Evolutionary conservation across 2,113 vertebrate genomes (phyloP), one percentile per base, ranked within the genome.

Genomic region (Sceloporus undulatus): DNA sequence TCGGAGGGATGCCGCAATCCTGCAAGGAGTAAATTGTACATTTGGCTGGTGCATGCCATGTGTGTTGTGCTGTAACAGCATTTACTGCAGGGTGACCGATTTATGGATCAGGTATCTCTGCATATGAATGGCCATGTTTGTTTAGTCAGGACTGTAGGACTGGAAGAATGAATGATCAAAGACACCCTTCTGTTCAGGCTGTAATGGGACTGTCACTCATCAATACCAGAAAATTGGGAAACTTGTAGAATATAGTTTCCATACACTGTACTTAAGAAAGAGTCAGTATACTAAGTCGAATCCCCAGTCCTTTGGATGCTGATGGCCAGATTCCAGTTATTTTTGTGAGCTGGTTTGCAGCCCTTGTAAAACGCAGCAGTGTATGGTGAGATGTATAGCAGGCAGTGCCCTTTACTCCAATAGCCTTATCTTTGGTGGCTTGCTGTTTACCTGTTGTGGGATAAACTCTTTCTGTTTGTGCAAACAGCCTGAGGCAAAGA

Each of bases 371-470:
- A 90, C 80, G 90, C 78, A 88, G 54, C 29, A 38, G 1, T 88
- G 66, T 92, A 87, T 94, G 88, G 10, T 73, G 42, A 70, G 79
- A 70, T 19, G 73, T 87, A 0, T 52, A 87, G 11, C 5, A 34
- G 8, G 2, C 79, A 66, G 62, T 87, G 88, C 91, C 85, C 84
- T 71, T 76, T 66, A 0, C 48, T 76, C 78, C 75, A 84, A 79
- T 89, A 71, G 0, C 4, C 10, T 27, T 87, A n/a, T 82, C 52
- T 59, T 54, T 80, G 62, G 16, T 1, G 7, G 6, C 75, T 9
- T 68, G 40, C 2, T 66, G 40, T 70, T 54, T 18, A 5, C 9
- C 1, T 3, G 0, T 5, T 76, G 52, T 59, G 38, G n/a, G n/a
- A 78, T 56, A 56, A 90, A 73, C 74, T 65, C 68, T 75, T 79